Base-by-base conservation (phyloP, 64 coral and sea anemone genomes). In the Catalaphyllia jardinei region DNA sequence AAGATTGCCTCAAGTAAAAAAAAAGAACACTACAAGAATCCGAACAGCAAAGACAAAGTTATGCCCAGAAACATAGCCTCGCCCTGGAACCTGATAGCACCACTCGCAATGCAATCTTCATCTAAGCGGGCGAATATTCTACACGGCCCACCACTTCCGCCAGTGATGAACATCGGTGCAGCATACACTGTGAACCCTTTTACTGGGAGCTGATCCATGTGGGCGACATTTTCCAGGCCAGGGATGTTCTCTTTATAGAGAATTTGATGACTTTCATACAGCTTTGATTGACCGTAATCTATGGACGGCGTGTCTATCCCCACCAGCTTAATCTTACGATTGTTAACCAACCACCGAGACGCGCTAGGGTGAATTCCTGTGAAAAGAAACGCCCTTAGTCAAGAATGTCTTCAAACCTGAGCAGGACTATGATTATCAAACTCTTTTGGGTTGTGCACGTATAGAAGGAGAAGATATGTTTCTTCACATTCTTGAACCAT, bases 181-280 rank as follows among this genome's bases (percentile, higher is more conserved):
- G 89, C 88, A 61, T 94, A 94, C 19, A 94, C 67, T 55, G 54
- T 80, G 22, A 89, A 89, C 25, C 93, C 88, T 91, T 91, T 91
- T 14, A 38, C 38, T 16, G 94, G 94, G 0, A 96, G 79, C 50
- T 96, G 63, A 13, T 92, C 94, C 50, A 96, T 74, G 74, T 92
- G 79, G 14, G 94, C 94, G 7, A 96, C 89, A 77, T 91, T 96
- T 77, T 96, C 94, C 6, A 96, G 79, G 15, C 84, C 94, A 4
- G 86, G 90, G 27, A 96, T 92, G 60, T 92, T 96, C 19, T 88
- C 29, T 3, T 1, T n/a, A 4, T 62, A 86, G 4, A 92, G 54
- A 50, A 92, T 92, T 63, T 51, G 89, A 73, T 96, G 94, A 0
- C 80, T 29, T 33, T 25, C 20, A 27, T 42, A 96, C 19, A 76